Evolutionary conservation across 2,113 vertebrate genomes (phyloP).

Genomic region (Emydocephalus ijimae): DNA sequence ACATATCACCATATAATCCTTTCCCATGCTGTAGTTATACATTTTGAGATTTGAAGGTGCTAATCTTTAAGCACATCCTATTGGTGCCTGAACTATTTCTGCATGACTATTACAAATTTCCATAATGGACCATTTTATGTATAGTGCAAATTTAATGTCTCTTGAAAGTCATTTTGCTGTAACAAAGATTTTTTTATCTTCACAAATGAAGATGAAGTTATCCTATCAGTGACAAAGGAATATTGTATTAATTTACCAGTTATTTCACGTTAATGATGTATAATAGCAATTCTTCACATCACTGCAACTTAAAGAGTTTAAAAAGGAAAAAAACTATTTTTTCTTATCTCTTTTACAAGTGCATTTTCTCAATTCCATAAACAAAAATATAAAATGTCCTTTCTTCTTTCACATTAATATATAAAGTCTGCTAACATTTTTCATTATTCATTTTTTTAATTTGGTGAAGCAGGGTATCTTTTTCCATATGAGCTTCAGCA

Average conservation of each 20-base stretch:
- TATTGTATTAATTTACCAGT: conserved; percentile 19
- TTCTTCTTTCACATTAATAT: conserved; percentile 35
- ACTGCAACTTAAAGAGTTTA: conserved; percentile 46
- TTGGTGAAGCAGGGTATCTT: conserved; percentile 85
- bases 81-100: conserved; percentile 29
- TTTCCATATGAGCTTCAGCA: conserved; percentile 91
- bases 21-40: conserved; percentile 13
- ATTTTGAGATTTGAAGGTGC: conserved; percentile 44
- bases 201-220: conserved; percentile 58
- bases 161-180: conserved; percentile 39
- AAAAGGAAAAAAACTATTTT: conserved; percentile 36
- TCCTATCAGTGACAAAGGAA: conserved; percentile 35
- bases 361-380: conserved; percentile 37
- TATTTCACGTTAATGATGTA: conserved; percentile 52
- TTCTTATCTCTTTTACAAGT: conserved; percentile 40
- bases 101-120: conserved; percentile 27
- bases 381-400: conserved; percentile 34
- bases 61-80: conserved; percentile 40
- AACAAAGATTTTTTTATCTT: conserved; percentile 42
- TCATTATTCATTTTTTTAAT: conserved; percentile 78
- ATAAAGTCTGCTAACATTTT: conserved; percentile 38
- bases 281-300: conserved; percentile 47
- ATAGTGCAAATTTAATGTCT: conserved; percentile 65
- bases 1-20: neutral
- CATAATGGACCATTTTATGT: conserved; percentile 36